phyloP scores from a whole-genome alignment of 53 echinoderm and acorn worm genomes.

The Stichopus horrens region DNA sequence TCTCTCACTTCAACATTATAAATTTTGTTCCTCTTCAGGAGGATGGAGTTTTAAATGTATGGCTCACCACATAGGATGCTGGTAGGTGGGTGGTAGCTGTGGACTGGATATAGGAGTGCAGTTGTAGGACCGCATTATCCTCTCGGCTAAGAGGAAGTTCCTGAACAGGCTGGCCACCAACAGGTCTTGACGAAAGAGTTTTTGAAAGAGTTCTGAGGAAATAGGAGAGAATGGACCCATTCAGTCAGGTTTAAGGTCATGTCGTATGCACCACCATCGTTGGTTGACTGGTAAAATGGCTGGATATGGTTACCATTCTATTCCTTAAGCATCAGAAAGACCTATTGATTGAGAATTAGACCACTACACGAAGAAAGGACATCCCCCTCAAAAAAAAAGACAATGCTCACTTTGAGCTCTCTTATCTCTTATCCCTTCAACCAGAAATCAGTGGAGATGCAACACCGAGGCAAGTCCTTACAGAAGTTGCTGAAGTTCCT shows the following conservation, averaged over 20 bases:
- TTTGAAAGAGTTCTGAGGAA: conserved; percentile 84
- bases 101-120: conserved; percentile 95
- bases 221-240: not conserved
- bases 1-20: too few species aligned
- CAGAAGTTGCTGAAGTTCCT: not conserved
- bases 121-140: conserved; percentile 93
- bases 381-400: not conserved
- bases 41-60: not conserved
- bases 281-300: too few species aligned
- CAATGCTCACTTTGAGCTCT: not conserved
- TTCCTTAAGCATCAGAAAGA: too few species aligned
- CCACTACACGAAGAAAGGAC: not conserved
- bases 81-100: conserved; percentile 89
- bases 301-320: too few species aligned
- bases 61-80: conserved; percentile 96
- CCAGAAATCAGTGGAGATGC: not conserved
- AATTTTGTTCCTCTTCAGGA: too few species aligned
- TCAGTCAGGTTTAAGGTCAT: too few species aligned
- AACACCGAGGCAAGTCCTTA: not conserved
- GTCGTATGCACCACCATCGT: too few species aligned
- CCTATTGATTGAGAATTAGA: not conserved
- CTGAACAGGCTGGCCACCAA: conserved; percentile 93
- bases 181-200: conserved; percentile 94
- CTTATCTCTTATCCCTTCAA: too few species aligned
- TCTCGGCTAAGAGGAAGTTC: conserved; percentile 91